phyloP scores from a whole-genome alignment of 2,888 invertebrate genomes.

The Himalopsyche kuldschensis region DNA sequence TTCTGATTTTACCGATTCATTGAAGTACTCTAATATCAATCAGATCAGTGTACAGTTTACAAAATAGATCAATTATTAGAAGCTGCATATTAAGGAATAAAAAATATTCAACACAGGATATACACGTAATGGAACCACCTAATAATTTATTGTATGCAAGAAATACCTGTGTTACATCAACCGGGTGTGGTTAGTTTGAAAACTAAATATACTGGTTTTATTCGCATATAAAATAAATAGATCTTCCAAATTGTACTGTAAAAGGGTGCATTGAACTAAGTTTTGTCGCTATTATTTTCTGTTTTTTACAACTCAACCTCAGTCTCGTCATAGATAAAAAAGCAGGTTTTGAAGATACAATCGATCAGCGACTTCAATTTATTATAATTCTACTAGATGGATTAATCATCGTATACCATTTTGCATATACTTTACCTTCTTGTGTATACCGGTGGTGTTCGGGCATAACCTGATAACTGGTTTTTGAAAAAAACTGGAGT shows the following conservation, averaged over 20 bases:
- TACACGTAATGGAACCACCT: background rate
- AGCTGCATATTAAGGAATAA: background rate
- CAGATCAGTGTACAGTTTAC: background rate
- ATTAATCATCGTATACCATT: no score
- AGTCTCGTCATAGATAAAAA: background rate
- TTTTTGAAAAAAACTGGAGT: no score
- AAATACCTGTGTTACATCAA: background rate
- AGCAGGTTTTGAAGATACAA: background rate
- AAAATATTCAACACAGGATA: background rate
- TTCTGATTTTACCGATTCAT: background rate
- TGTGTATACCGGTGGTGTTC: no score
- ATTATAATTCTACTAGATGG: no score
- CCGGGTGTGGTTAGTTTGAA: background rate
- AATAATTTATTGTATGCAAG: background rate
- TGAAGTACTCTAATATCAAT: background rate
- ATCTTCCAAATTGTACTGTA: background rate
- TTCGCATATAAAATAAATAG: background rate
- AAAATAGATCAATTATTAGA: background rate
- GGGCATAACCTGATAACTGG: no score
- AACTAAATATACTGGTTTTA: background rate
- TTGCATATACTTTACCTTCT: no score
- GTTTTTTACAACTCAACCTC: background rate
- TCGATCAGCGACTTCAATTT: no score
- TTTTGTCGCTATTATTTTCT: background rate
- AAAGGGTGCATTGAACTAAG: background rate